Evolutionary conservation across 37 sponge, comb jelly and placozoan species (phyloP).

Genomic region (Bolinopsis microptera): DNA sequence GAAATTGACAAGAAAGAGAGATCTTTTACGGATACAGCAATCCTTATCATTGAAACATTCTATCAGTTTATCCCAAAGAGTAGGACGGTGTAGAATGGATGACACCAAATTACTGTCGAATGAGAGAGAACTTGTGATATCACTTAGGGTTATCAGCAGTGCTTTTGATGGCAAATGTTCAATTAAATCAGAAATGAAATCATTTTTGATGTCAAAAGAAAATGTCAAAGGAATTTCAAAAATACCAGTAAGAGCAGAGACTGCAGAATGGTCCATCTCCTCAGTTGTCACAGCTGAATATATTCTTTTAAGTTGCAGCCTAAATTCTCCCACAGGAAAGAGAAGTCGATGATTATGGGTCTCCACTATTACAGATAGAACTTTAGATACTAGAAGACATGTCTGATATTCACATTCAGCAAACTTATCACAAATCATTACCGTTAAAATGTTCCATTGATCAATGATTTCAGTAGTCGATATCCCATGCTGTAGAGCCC

Average conservation of each 20-base stretch:
- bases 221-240: not conserved
- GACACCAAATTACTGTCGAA: not conserved
- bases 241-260: not conserved
- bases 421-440: not conserved
- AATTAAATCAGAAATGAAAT: not conserved
- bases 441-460: not conserved
- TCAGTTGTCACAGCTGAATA: not conserved
- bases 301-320: not conserved
- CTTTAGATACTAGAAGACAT: not conserved
- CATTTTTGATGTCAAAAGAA: not conserved
- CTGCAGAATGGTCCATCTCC: not conserved
- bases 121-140: not conserved
- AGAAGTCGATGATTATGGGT: not conserved
- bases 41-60: not conserved
- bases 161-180: not conserved
- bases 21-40: not conserved
- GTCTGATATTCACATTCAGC: not conserved
- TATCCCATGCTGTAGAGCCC: too few species aligned
- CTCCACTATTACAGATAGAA: not conserved
- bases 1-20: constrained; percentile 19
- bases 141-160: not conserved
- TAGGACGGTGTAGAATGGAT: not conserved
- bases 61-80: not conserved
- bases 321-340: not conserved
- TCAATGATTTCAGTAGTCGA: not conserved